Conservation (phyloP, 2,113 vertebrate species). For the Gnathonemus echidnorhynchus region DNA sequence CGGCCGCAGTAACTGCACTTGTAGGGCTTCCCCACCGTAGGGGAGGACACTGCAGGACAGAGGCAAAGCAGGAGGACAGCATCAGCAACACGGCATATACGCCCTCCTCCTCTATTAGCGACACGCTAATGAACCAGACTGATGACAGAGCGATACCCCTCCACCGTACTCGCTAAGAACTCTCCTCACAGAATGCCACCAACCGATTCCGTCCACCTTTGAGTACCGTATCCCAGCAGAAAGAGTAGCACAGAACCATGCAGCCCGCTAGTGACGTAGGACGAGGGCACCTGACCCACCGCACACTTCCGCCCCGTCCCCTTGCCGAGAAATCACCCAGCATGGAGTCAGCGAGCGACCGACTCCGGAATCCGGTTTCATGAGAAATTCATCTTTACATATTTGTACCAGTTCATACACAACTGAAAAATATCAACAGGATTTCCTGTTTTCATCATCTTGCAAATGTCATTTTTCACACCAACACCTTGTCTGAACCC, state of each 20-base stretch:
- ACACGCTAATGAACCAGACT: neutral
- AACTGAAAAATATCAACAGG: conserved; percentile 43
- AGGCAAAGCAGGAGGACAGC: neutral
- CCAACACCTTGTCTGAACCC: neutral
- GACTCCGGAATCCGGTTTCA: neutral
- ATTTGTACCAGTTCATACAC: neutral
- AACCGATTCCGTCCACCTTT: neutral
- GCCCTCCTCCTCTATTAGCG: neutral
- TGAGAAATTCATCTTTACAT: neutral
- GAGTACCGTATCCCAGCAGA: neutral
- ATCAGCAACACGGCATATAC: neutral
- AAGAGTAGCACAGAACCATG: conserved; percentile 21
- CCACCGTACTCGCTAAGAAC: neutral
- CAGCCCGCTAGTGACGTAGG: conserved; percentile 30
- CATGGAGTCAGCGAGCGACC: neutral
- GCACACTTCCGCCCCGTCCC: neutral
- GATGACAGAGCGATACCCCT: neutral
- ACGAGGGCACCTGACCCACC: neutral
- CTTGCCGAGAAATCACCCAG: neutral
- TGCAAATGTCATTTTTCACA: conserved; percentile 55
- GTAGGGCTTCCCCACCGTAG: conserved; percentile 80
- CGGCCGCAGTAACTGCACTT: conserved; percentile 94
- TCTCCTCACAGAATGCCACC: conserved; percentile 37
- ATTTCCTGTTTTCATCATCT: conserved; percentile 60
- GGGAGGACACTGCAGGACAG: conserved; percentile 73